Conservation (phyloP, 2,888 invertebrate species). For the Acrobasis repandana region DNA sequence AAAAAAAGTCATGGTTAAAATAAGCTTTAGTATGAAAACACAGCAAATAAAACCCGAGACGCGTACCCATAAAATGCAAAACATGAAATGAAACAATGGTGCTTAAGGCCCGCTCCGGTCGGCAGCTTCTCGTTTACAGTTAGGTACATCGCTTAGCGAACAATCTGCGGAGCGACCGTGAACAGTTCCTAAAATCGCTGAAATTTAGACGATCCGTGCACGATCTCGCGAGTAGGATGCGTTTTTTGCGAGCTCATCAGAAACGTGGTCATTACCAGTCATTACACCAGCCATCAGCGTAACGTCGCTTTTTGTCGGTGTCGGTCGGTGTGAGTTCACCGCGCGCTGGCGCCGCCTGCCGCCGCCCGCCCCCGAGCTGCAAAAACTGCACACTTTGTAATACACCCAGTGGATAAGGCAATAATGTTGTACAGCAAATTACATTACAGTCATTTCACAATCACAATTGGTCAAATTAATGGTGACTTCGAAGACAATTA, state of each 20-base stretch:
- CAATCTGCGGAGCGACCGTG: neutral
- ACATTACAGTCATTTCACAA: neutral
- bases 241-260: conserved; percentile 6
- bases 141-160: neutral
- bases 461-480: neutral
- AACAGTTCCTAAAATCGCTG: neutral
- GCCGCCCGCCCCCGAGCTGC: neutral
- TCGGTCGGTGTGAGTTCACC: neutral
- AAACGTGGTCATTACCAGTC: neutral
- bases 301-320: too few relatives aligned
- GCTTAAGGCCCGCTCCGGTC: neutral
- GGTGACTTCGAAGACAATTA: neutral
- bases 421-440: neutral
- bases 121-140: neutral
- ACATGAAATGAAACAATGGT: too few relatives aligned
- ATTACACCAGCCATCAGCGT: neutral
- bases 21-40: too few relatives aligned
- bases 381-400: neutral
- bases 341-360: neutral
- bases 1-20: too few relatives aligned
- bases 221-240: conserved; percentile 4
- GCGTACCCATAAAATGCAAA: too few relatives aligned
- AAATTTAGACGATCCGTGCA: conserved; percentile 4
- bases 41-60: too few relatives aligned
- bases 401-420: neutral